phyloP scores from a whole-genome alignment of 1,140 invertebrate species.

The Pseudoatta argentina region DNA sequence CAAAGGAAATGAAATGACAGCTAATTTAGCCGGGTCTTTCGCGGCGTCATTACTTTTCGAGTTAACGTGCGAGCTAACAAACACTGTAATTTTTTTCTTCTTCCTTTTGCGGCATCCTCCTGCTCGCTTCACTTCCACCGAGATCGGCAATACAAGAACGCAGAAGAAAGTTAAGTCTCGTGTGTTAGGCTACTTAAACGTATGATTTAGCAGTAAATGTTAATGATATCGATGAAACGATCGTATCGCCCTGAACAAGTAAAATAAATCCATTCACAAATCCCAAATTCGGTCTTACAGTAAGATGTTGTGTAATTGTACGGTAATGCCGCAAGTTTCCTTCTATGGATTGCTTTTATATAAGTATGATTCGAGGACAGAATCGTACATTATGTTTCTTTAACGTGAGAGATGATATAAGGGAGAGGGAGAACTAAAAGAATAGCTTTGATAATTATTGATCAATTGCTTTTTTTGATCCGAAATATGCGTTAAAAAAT shows the following conservation, averaged over 20 bases:
- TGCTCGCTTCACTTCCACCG: background rate
- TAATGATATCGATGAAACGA: slow-evolving; percentile 35
- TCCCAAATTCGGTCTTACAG: slow-evolving; percentile 66
- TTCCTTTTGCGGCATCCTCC: slow-evolving; percentile 18
- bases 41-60: slow-evolving; percentile 29
- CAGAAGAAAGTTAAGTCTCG: slow-evolving; percentile 28
- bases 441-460: slow-evolving; percentile 36
- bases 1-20: slow-evolving; percentile 31
- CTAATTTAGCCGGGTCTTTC: slow-evolving; percentile 30
- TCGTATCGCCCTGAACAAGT: background rate
- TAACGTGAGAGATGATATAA: slow-evolving; percentile 19
- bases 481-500: slow-evolving; percentile 45
- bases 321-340: slow-evolving; percentile 55
- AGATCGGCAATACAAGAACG: background rate
- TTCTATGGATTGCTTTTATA: slow-evolving; percentile 59
- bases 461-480: slow-evolving; percentile 40
- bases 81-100: slow-evolving; percentile 26
- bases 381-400: slow-evolving; percentile 28
- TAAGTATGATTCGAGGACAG: slow-evolving; percentile 48
- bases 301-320: slow-evolving; percentile 15
- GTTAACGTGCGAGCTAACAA: background rate
- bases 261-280: slow-evolving; percentile 50
- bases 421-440: slow-evolving; percentile 47
- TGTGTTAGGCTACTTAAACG: background rate
- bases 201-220: background rate